phyloP scores from a whole-genome alignment of 2,797 vertebrate species.

The Sternotherus odoratus region DNA sequence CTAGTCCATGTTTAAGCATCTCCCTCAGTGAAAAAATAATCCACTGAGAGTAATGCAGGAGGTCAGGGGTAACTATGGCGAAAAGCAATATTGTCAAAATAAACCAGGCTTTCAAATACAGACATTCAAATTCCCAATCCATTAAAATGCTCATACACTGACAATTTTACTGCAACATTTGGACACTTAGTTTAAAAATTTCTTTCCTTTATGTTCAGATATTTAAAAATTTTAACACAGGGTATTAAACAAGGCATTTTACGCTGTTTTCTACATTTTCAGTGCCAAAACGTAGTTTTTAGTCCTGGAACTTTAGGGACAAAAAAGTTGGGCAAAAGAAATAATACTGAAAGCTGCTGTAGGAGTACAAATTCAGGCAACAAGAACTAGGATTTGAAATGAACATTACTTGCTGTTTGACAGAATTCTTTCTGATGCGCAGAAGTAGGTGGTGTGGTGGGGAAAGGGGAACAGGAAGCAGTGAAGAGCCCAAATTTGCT shows the following conservation, averaged over 20 bases:
- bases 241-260: not conserved
- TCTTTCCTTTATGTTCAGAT: slow-evolving; percentile 30
- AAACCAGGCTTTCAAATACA: slow-evolving; percentile 71
- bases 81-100: slow-evolving; percentile 78
- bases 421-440: not conserved
- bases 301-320: not conserved
- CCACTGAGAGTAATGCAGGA: slow-evolving; percentile 76
- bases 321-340: not conserved
- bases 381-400: not conserved
- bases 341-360: not conserved
- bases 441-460: not conserved
- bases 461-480: not conserved
- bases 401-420: not conserved
- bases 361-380: not conserved
- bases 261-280: not conserved
- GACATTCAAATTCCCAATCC: slow-evolving; percentile 61
- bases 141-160: slow-evolving; percentile 50
- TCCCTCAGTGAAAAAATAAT: slow-evolving; percentile 81
- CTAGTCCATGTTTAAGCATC: slow-evolving; percentile 83
- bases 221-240: not conserved
- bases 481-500: not conserved
- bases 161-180: not conserved
- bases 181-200: not conserved
- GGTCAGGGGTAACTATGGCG: slow-evolving; percentile 77
- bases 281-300: not conserved